These are phyloP conservation scores for Diaperis boleti DNA, from an alignment of 2,888 invertebrate species.

Conservation along the genomic window DNA sequence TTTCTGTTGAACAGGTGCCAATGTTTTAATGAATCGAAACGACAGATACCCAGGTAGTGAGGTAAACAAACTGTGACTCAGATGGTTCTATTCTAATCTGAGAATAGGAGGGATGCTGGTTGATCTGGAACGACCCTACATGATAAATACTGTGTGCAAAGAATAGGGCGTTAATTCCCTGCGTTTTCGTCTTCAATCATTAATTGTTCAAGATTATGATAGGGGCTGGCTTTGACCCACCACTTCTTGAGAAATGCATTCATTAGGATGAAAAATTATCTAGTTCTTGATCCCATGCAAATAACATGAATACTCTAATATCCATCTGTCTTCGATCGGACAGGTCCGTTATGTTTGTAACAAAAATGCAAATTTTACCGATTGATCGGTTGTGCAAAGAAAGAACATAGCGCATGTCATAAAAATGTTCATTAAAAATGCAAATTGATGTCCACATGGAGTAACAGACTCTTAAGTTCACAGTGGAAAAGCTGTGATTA, in stretches of 20 bases:
- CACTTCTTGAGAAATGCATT: constrained; percentile 29
- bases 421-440: background rate
- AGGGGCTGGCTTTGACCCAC: constrained; percentile 29
- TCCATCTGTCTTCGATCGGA: constrained; percentile 10
- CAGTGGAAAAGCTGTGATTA: background rate
- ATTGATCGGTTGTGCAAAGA: constrained; percentile 3
- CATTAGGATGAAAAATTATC: constrained; percentile 39
- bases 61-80: constrained; percentile 34
- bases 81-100: background rate
- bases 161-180: constrained; percentile 41
- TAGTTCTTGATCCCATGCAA: constrained; percentile 23
- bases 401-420: background rate
- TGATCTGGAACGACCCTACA: constrained; percentile 30
- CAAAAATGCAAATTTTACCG: constrained; percentile 30
- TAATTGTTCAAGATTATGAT: constrained; percentile 35
- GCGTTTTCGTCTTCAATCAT: constrained; percentile 27
- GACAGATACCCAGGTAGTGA: constrained; percentile 14
- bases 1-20: constrained; percentile 34
- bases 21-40: constrained; percentile 16
- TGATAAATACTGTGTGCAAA: constrained; percentile 29
- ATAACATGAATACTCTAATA: constrained; percentile 25
- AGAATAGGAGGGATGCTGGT: constrained; percentile 15
- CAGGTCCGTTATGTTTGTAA: constrained; percentile 9
- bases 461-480: background rate
- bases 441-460: background rate